Conservation (phyloP, 2,797 vertebrate genomes). For the Micrastur ruficollis region DNA sequence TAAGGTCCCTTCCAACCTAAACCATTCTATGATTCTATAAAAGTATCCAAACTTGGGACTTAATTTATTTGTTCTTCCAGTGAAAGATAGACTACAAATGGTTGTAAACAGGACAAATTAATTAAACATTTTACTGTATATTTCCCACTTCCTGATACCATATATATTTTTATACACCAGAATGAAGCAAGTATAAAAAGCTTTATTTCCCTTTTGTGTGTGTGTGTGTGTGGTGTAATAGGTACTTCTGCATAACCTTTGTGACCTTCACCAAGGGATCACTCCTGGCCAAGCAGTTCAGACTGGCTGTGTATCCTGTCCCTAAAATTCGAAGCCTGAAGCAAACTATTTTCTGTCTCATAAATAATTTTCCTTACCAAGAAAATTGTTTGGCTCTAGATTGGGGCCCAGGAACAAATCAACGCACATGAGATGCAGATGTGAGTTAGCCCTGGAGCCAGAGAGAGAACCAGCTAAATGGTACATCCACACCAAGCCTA, state of each 20-base stretch:
- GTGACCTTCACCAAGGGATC: not conserved
- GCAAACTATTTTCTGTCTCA: not conserved
- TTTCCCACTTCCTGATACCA: not conserved
- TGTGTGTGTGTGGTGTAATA: not conserved
- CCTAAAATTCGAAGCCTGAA: not conserved
- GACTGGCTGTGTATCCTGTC: not conserved
- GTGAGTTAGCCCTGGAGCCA: not conserved
- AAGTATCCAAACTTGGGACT: not conserved
- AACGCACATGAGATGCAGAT: not conserved
- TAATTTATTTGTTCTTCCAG: not conserved
- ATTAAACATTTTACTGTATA: not conserved
- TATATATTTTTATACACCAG: not conserved
- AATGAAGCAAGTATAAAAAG: not conserved
- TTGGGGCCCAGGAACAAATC: not conserved
- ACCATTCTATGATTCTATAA: not conserved
- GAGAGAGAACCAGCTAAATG: not conserved
- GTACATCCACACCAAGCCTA: not conserved
- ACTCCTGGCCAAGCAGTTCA: not conserved
- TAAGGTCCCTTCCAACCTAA: not conserved
- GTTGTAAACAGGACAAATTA: not conserved
- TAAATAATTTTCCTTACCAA: not conserved
- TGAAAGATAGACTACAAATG: not conserved
- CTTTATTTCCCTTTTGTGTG: not conserved
- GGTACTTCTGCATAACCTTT: not conserved
- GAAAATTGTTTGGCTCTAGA: not conserved